Evolutionary conservation across 2,888 invertebrate species (phyloP), one percentile per base, ranked within the genome.

Genomic region (Caenorhabditis imperialis): DNA sequence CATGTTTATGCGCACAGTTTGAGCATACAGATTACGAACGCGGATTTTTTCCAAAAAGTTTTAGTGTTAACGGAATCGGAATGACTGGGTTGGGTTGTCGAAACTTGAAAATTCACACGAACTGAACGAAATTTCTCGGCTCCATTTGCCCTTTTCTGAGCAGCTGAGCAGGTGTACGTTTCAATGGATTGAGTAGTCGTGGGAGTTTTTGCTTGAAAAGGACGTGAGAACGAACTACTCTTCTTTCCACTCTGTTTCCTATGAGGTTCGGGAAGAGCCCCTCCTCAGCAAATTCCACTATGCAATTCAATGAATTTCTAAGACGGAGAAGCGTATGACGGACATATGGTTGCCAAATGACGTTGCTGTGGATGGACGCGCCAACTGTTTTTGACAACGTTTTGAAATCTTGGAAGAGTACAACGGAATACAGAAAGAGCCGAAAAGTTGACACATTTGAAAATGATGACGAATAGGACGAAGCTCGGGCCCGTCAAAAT

Each of bases 321-420:
- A 67, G 67, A 57, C 54, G 47, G 23, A 30, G 44, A 45, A 35
- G 44, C 42, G 67, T 67, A 67, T 67, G 67, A 67, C 67, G 45
- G 44, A 58, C 67, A 67, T 67, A 67, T 67, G 67, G 67, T 67
- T 67, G 67, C 67, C 67, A 67, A 67, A 67, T 67, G 67, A 67
- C 67, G 33, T 33, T 22, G 22, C 14, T 16, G 23, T 16, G 23
- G 30, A 30, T 30, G 30, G 30, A 4, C 23, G 23, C n/a, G 38
- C 38, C 16, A 23, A 47, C 50, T 53, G 45, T 53, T 30, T 25
- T 18, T 23, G 14, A n/a, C 8, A n/a, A 8, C 35, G 40, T 50
- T 51, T 67, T 50, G 37, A 20, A 12, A 38, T 51, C 42, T 23
- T 25, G 40, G 8, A 30, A 37, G 37, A 3, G 14, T 4, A 7